Percentiles rank a stretch among this genome's conserved stretches.
These are phyloP conservation scores for Cephus pulcher DNA, from an alignment of 2,888 invertebrate species.

Conservation along the genomic window DNA sequence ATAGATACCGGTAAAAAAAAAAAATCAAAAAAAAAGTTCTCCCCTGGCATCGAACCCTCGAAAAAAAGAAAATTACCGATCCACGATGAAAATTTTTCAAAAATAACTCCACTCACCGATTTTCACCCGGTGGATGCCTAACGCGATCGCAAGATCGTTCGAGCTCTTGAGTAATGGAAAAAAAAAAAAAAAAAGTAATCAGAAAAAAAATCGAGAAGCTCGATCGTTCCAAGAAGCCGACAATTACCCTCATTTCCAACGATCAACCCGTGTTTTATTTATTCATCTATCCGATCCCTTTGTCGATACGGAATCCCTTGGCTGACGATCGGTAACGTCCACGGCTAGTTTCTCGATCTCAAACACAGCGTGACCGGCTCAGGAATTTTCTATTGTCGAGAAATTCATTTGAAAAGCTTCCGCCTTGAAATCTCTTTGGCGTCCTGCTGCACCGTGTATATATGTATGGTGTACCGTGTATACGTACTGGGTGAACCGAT, in stretches of 20 bases:
- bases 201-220: background rate
- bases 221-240: slow-evolving; percentile 11
- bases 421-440: background rate
- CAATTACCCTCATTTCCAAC: slow-evolving; percentile 7
- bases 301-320: slow-evolving; percentile 22
- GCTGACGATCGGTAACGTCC: slow-evolving; percentile 17
- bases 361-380: slow-evolving; percentile 25
- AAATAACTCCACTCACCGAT: background rate
- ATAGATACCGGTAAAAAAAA: too few relatives aligned
- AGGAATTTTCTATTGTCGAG: slow-evolving; percentile 33
- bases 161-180: too few relatives aligned
- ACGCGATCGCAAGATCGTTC: background rate
- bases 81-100: too few relatives aligned
- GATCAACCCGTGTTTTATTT: slow-evolving; percentile 25
- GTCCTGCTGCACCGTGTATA: background rate
- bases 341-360: slow-evolving; percentile 28
- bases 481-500: too few relatives aligned
- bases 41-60: too few relatives aligned
- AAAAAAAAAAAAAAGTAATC: background rate
- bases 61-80: too few relatives aligned
- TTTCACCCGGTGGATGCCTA: background rate
- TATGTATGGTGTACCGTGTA: too few relatives aligned
- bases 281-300: slow-evolving; percentile 24
- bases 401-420: slow-evolving; percentile 28
- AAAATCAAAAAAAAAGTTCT: too few relatives aligned